Base-by-base conservation (phyloP, 2,797 vertebrate species). In the Melanotaenia trifasciata region DNA sequence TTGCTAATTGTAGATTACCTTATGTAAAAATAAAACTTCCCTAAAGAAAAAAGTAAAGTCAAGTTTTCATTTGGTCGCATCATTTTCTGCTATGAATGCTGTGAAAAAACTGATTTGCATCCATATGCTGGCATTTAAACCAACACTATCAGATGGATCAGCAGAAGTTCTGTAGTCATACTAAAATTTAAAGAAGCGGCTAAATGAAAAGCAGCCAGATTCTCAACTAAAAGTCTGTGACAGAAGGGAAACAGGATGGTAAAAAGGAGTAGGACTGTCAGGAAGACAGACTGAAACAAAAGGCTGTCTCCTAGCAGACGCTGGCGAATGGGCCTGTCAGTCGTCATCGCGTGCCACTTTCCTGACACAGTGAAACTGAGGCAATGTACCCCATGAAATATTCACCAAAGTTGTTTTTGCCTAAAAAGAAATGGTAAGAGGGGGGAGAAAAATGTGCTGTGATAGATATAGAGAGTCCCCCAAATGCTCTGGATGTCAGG, bases 381-480 rank as follows among this genome's bases (percentile, higher is more conserved):
- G 90, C 86, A 87, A 90, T 90, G 64, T 74, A 69, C 76, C 74
- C 75, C 74, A 92, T 93, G 78, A 91, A 93, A 91, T 89, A 94
- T 93, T 93, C 66, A 93, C 81, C 68, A 62, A 77, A 89, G 90
- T 90, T 89, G 79, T 86, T 77, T 91, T 89, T 83, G 80, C 86
- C 74, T 78, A 78, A 87, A 86, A 89, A 76, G 69, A 47, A 72
- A 43, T 35, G 60, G 64, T 8, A 12, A 18, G 62, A 9, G 54
- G 22, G 9, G 28, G 20, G 0, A 4, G 10, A 45, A 56, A 63
- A 71, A 84, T 64, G 81, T 69, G 80, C 71, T 70, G 71, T 0
- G 36, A 61, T 65, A 62, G 67, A 79, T 72, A 65, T 73, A 79
- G 73, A 82, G 75, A 71, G 72, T 77, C 56, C 67, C 82, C 64